A percentile compares a stretch with the other conserved stretches of the same genome.
phyloP scores from a whole-genome alignment of 2,888 invertebrate genomes.

The Spodoptera exigua region DNA sequence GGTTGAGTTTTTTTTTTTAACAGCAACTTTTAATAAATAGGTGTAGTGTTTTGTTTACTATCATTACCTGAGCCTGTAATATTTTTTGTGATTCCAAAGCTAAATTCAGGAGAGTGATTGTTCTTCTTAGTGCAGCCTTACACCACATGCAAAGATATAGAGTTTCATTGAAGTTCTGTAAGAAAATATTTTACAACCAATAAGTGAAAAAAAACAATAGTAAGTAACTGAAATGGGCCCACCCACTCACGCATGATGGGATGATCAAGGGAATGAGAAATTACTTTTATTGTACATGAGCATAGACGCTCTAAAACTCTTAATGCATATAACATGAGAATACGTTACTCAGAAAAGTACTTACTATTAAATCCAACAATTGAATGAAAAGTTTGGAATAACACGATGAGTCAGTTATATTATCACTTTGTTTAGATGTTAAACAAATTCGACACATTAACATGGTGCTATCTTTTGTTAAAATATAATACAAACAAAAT shows the following conservation, averaged over 20 bases:
- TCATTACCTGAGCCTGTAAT: conserved; percentile 19
- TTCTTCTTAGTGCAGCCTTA: conserved; percentile 22
- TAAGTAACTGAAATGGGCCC: too few relatives aligned
- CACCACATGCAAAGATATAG: conserved; percentile 52
- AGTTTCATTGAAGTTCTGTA: conserved; percentile 16
- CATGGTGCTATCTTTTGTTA: too few relatives aligned
- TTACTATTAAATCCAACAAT: conserved; percentile 33
- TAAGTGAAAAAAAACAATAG: too few relatives aligned
- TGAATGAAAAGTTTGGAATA: conserved; percentile 39
- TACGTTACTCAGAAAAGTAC: neutral
- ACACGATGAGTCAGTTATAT: conserved; percentile 38
- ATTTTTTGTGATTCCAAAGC: conserved; percentile 26
- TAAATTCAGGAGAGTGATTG: conserved; percentile 18
- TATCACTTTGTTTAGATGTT: conserved; percentile 12
- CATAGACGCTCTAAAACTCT: too few relatives aligned
- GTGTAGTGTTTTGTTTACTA: neutral
- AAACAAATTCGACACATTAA: conserved; percentile 45
- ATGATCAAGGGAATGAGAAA: too few relatives aligned
- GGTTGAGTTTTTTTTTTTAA: too few relatives aligned
- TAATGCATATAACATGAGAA: neutral
- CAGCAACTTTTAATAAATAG: too few relatives aligned
- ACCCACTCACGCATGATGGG: too few relatives aligned
- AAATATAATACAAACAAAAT: too few relatives aligned
- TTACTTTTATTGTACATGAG: too few relatives aligned
- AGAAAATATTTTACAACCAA: neutral